Conservation (phyloP, 2,888 invertebrate species). For the Xanthorhoe spadicearia region DNA sequence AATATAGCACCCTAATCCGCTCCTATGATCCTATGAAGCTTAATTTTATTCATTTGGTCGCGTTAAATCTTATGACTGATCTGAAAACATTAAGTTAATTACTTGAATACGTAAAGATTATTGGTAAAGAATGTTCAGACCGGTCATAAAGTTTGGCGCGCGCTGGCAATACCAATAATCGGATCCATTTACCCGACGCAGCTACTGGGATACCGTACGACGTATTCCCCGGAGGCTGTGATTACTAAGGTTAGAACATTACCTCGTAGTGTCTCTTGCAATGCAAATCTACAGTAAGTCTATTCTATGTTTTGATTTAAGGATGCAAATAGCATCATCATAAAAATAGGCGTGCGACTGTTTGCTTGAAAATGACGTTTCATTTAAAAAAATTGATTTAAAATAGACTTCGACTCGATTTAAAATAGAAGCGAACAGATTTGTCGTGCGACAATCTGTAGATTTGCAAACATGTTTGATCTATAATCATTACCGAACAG, state of each 20-base stretch:
- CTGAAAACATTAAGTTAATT: background rate
- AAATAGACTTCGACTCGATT: background rate
- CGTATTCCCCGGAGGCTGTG: constrained; percentile 5
- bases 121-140: constrained; percentile 6
- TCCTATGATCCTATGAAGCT: constrained; percentile 12
- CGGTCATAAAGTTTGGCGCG: constrained; percentile 18
- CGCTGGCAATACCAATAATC: constrained; percentile 20
- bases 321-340: too few relatives aligned
- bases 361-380: too few relatives aligned
- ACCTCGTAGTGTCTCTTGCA: constrained; percentile 10
- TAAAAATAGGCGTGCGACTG: too few relatives aligned
- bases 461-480: constrained; percentile 8
- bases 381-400: too few relatives aligned
- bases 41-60: constrained; percentile 3
- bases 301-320: too few relatives aligned
- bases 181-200: constrained; percentile 26
- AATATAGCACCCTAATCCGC: constrained; percentile 10
- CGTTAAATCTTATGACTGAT: constrained; percentile 6
- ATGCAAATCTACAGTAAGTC: constrained; percentile 12
- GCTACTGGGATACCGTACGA: constrained; percentile 34
- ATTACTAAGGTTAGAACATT: constrained; percentile 35
- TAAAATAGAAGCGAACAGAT: background rate
- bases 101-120: too few relatives aligned
- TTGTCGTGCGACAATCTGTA: background rate
- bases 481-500: background rate